Evolutionary conservation across 2,797 vertebrate species (phyloP).

Genomic region (Rhinoraja longicauda): DNA sequence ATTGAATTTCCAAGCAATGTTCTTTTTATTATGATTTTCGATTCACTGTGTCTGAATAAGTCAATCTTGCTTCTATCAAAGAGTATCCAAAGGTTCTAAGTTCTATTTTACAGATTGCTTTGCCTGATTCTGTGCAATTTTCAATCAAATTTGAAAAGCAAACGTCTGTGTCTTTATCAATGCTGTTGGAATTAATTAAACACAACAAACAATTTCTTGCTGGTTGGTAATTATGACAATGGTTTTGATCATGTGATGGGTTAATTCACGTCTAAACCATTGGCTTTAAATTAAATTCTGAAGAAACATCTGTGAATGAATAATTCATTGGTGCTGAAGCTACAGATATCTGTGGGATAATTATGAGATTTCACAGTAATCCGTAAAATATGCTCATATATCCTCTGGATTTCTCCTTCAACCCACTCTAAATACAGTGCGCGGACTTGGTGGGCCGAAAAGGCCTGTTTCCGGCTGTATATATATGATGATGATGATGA

Average conservation of each 20-base stretch:
- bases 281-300: constrained; percentile 17
- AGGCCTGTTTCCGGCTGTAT: too few relatives aligned
- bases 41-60: not conserved
- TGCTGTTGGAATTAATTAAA: constrained; percentile 4
- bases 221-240: not conserved
- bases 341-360: constrained; percentile 54
- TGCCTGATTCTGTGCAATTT: not conserved
- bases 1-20: not conserved
- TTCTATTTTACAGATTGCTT: not conserved
- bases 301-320: constrained; percentile 24
- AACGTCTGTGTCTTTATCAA: not conserved
- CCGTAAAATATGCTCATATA: constrained; percentile 66
- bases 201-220: not conserved
- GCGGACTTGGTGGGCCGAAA: too few relatives aligned
- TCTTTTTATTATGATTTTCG: not conserved
- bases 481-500: too few relatives aligned
- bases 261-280: constrained; percentile 7
- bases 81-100: not conserved
- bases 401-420: constrained; percentile 71
- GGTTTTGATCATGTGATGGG: constrained; percentile 6
- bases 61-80: not conserved
- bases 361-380: constrained; percentile 61
- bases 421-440: too few relatives aligned
- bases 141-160: not conserved
- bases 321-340: constrained; percentile 17